A percentile compares a stretch with the other conserved stretches of the same genome.
These are phyloP conservation scores for Brachylomia viminalis DNA, from an alignment of 2,888 invertebrate species.

Conservation along the genomic window DNA sequence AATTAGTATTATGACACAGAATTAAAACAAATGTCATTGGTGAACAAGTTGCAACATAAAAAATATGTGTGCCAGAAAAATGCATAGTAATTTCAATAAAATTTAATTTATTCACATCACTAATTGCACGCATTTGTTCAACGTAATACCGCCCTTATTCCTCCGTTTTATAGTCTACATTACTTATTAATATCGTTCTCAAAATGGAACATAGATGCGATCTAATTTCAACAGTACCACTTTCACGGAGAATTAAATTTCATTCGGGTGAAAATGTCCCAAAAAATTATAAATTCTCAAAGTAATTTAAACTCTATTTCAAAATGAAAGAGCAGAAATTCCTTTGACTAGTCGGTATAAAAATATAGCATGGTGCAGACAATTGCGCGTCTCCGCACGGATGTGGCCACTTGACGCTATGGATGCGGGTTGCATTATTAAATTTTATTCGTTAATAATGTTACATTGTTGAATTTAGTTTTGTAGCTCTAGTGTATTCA, in stretches of 20 bases:
- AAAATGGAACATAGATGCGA: slow-evolving; percentile 9
- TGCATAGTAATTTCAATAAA: slow-evolving; percentile 68
- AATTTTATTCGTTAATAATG: slow-evolving; percentile 69
- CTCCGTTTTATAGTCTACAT: slow-evolving; percentile 32
- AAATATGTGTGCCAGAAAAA: slow-evolving; percentile 61
- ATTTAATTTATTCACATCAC: slow-evolving; percentile 63
- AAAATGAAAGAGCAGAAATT: slow-evolving; percentile 36
- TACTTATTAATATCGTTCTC: background rate
- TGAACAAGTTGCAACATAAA: slow-evolving; percentile 39
- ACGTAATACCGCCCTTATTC: slow-evolving; percentile 39
- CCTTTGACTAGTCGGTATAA: slow-evolving; percentile 44
- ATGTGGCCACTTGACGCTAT: slow-evolving; percentile 79
- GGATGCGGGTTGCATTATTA: slow-evolving; percentile 80
- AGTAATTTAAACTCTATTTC: slow-evolving; percentile 23
- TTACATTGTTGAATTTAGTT: slow-evolving; percentile 59
- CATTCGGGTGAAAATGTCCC: background rate
- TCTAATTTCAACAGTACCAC: slow-evolving; percentile 53
- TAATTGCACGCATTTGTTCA: slow-evolving; percentile 63
- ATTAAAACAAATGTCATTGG: slow-evolving; percentile 5
- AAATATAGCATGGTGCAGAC: slow-evolving; percentile 78
- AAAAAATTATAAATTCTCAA: slow-evolving; percentile 12
- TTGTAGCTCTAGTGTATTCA: slow-evolving; percentile 20
- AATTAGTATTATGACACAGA: background rate
- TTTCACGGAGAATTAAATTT: slow-evolving; percentile 41
- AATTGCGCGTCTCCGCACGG: slow-evolving; percentile 82